These are phyloP conservation scores for Prostheceraeus crozeri DNA, from an alignment of 2,888 invertebrate genomes.

Conservation along the genomic window DNA sequence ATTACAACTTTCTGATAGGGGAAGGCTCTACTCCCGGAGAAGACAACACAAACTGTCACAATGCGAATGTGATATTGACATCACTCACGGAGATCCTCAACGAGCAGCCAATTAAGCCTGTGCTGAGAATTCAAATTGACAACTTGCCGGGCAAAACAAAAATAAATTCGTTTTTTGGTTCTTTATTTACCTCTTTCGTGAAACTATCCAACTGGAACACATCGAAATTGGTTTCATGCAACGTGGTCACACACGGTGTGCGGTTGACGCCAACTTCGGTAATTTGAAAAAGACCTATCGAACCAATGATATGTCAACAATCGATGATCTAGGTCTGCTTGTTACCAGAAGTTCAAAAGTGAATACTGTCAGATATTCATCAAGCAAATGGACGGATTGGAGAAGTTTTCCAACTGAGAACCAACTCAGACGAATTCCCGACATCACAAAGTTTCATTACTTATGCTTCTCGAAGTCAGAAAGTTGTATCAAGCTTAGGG, in stretches of 20 bases:
- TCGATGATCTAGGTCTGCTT: constrained; percentile 4
- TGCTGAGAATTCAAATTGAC: no score
- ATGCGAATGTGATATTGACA: constrained; percentile 12
- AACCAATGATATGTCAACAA: constrained; percentile 20
- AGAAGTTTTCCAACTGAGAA: constrained; percentile 16
- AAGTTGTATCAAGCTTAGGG: no score
- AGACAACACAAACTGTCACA: constrained; percentile 2
- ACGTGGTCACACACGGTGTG: constrained; percentile 15
- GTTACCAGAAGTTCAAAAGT: constrained; percentile 21
- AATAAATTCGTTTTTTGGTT: constrained; percentile 28
- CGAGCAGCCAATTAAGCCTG: no score
- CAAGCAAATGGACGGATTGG: constrained; percentile 21
- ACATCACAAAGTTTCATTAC: constrained; percentile 12
- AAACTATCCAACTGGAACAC: background rate
- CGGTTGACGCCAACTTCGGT: constrained; percentile 16
- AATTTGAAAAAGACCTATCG: constrained; percentile 9
- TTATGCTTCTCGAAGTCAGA: no score
- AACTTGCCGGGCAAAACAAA: constrained; percentile 25
- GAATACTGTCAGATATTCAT: background rate
- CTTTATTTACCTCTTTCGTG: background rate
- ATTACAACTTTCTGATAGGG: constrained; percentile 9
- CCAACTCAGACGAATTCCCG: constrained; percentile 5
- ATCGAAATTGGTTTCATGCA: constrained; percentile 21
- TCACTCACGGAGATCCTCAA: no score
- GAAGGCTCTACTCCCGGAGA: constrained; percentile 21